Evolutionary conservation across 2,797 vertebrate genomes (phyloP).

Genomic region (Mastacembelus armatus): DNA sequence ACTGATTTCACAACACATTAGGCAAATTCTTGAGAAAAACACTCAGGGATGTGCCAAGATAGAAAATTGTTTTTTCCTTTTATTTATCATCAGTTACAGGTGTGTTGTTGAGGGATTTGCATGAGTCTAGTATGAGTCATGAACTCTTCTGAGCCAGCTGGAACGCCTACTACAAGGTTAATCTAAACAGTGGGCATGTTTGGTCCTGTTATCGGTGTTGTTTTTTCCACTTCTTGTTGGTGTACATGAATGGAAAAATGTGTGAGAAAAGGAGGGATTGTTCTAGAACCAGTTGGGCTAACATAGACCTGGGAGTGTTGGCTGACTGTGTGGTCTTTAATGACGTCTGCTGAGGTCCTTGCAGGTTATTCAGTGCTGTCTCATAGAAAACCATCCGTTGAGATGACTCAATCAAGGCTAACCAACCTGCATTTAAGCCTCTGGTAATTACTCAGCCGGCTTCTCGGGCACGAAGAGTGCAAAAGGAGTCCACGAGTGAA

Average conservation of each 20-base stretch:
- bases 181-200: conserved; percentile 50
- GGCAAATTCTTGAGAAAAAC: conserved; percentile 52
- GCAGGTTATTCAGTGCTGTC: conserved; percentile 63
- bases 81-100: conserved; percentile 68
- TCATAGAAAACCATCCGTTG: conserved; percentile 66
- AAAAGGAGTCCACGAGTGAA: conserved; percentile 48
- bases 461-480: conserved; percentile 36
- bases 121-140: conserved; percentile 64
- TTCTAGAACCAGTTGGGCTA: conserved; percentile 49
- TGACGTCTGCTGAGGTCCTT: conserved; percentile 63
- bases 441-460: conserved; percentile 62
- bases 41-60: conserved; percentile 24
- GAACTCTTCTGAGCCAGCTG: conserved; percentile 48
- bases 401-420: conserved; percentile 76
- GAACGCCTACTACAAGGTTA: conserved; percentile 48
- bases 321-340: conserved; percentile 70
- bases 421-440: conserved; percentile 70
- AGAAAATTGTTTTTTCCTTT: conserved; percentile 48
- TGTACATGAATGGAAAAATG: conserved; percentile 40
- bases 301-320: conserved; percentile 29
- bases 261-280: conserved; percentile 54
- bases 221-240: conserved; percentile 51
- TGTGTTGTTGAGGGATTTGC: conserved; percentile 53
- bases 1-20: conserved; percentile 68
- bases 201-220: conserved; percentile 61